Percentiles rank a stretch among this genome's conserved stretches.
phyloP scores from a whole-genome alignment of 2,113 vertebrate species.

The Pyrgilauda ruficollis region DNA sequence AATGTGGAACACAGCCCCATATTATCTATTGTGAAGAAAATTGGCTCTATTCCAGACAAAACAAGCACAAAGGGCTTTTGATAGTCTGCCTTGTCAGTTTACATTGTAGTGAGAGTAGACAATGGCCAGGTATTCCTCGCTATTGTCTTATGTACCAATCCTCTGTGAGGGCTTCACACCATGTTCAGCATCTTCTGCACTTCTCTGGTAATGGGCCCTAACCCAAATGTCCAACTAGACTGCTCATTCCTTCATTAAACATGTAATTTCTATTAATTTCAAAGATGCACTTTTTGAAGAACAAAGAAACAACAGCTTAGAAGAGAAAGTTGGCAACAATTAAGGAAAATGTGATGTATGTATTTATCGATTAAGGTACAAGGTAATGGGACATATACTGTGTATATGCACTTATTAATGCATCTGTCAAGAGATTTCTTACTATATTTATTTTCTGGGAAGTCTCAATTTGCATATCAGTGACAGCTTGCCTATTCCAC shows the following conservation, averaged over 20 bases:
- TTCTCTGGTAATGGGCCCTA: neutral
- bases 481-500: neutral
- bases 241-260: neutral
- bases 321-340: neutral
- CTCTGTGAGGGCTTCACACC: neutral
- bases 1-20: neutral
- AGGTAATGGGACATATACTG: neutral
- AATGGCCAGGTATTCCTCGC: neutral
- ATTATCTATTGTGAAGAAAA: neutral
- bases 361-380: neutral
- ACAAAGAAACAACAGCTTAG: neutral
- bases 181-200: neutral
- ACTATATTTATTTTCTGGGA: neutral
- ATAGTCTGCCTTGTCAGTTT: neutral
- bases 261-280: neutral
- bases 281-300: neutral
- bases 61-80: neutral
- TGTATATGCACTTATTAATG: neutral
- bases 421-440: neutral
- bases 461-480: neutral
- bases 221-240: neutral
- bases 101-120: neutral
- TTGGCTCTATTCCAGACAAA: neutral
- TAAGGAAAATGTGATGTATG: neutral
- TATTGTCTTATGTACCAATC: neutral